Evolutionary conservation across 2,113 vertebrate genomes (phyloP).

Genomic region (Taurulus bubalis): DNA sequence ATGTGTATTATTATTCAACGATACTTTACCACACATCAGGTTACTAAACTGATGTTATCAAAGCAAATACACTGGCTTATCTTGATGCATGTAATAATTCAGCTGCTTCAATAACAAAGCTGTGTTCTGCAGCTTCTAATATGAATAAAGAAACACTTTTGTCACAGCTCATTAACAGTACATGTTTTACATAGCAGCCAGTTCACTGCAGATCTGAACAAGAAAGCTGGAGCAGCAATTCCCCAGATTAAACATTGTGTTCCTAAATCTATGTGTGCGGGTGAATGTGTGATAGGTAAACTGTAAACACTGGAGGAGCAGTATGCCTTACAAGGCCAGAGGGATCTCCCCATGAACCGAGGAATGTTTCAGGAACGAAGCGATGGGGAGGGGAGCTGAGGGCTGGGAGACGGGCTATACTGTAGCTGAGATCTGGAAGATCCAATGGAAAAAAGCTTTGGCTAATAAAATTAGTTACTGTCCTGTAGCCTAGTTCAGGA

Average conservation of each 20-base stretch:
- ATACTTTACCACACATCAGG: not conserved
- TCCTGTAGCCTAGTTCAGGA: constrained; percentile 47
- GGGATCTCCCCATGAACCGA: constrained; percentile 79
- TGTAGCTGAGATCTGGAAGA: constrained; percentile 59
- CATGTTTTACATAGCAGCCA: constrained; percentile 46
- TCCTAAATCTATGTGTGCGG: constrained; percentile 42
- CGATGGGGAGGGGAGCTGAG: constrained; percentile 42
- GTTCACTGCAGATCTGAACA: constrained; percentile 42
- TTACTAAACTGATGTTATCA: not conserved
- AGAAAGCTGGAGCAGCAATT: constrained; percentile 31
- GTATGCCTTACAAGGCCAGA: constrained; percentile 84
- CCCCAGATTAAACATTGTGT: constrained; percentile 59
- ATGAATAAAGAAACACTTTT: constrained; percentile 9
- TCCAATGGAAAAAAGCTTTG: constrained; percentile 67
- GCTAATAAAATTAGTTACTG: constrained; percentile 56
- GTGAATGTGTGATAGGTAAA: constrained; percentile 72
- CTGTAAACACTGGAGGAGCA: constrained; percentile 78
- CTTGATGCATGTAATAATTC: not conserved
- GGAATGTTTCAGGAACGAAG: constrained; percentile 76
- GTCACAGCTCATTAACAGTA: constrained; percentile 22
- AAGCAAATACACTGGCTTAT: not conserved
- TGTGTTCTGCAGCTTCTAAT: not conserved
- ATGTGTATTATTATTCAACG: not conserved
- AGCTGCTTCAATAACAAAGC: not conserved
- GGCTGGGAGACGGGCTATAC: constrained; percentile 35